Evolutionary conservation across 2,888 invertebrate genomes (phyloP).

Genomic region (Yponomeuta malinellus): DNA sequence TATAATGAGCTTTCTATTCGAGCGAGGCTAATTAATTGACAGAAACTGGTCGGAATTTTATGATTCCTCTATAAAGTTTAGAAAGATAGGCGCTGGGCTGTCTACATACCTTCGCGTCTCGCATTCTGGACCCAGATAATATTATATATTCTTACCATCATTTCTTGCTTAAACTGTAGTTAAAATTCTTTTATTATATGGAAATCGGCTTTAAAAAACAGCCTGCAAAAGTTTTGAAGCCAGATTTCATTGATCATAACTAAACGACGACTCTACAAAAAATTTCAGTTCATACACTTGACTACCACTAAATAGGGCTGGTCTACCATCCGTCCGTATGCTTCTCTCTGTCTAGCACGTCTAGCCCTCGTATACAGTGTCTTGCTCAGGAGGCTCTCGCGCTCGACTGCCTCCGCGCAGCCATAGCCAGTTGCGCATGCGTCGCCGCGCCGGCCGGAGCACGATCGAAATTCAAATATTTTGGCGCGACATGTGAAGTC

Average conservation of each 20-base stretch:
- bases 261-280: no score
- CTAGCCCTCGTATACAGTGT: conserved; percentile 29
- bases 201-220: no score
- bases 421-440: conserved; percentile 66
- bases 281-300: background rate
- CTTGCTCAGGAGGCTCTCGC: conserved; percentile 34
- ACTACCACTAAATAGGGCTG: background rate
- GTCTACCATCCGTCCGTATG: conserved; percentile 9
- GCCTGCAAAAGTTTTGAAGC: no score
- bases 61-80: background rate
- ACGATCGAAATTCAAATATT: conserved; percentile 45
- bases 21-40: conserved; percentile 12
- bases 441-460: conserved; percentile 45
- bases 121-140: no score
- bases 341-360: conserved; percentile 31
- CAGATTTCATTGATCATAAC: no score
- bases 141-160: no score
- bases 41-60: conserved; percentile 5
- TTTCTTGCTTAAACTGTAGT: no score
- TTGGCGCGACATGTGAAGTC: conserved; percentile 35
- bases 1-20: conserved; percentile 18
- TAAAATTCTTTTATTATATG: no score
- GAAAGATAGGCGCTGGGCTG: background rate
- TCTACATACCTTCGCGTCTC: background rate
- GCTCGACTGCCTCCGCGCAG: conserved; percentile 48